Conservation (phyloP, 2,888 invertebrate species). For the Lycaena phlaeas region DNA sequence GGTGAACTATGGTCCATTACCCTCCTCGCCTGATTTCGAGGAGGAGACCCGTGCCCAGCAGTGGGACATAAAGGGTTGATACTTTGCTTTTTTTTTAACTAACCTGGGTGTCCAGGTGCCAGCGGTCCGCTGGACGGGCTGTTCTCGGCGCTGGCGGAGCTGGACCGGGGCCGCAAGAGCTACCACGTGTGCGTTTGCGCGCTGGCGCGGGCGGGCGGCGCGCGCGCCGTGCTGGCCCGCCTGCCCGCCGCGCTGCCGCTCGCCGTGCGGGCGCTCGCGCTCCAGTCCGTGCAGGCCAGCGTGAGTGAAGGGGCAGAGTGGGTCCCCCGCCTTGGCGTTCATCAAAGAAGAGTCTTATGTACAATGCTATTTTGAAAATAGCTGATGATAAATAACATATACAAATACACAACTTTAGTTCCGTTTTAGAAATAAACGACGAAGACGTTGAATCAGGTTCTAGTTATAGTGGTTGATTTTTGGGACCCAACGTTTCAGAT, state of each 20-base stretch:
- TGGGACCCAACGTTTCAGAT: too few relatives aligned
- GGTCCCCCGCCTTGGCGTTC: too few relatives aligned
- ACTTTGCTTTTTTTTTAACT: too few relatives aligned
- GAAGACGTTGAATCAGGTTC: too few relatives aligned
- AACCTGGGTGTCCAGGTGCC: conserved; percentile 27
- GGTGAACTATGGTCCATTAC: too few relatives aligned
- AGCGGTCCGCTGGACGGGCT: conserved; percentile 29
- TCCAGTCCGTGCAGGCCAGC: conserved; percentile 39
- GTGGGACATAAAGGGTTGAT: too few relatives aligned
- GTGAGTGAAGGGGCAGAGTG: too few relatives aligned
- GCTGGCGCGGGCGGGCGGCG: conserved; percentile 28
- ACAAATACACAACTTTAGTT: background rate
- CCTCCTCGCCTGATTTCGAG: too few relatives aligned
- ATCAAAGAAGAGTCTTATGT: too few relatives aligned
- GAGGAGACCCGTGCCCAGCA: too few relatives aligned
- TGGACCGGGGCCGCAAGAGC: conserved; percentile 32
- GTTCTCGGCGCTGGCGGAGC: conserved; percentile 34
- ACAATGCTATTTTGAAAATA: background rate
- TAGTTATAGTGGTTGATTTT: too few relatives aligned
- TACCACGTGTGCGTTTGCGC: conserved; percentile 35
- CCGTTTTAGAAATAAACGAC: background rate
- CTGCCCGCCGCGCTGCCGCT: conserved; percentile 25
- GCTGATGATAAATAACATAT: background rate
- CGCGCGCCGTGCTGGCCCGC: conserved; percentile 21
- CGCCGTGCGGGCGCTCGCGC: conserved; percentile 25